phyloP scores from a whole-genome alignment of 2,797 vertebrate genomes.

The Kryptolebias ocellatus region DNA sequence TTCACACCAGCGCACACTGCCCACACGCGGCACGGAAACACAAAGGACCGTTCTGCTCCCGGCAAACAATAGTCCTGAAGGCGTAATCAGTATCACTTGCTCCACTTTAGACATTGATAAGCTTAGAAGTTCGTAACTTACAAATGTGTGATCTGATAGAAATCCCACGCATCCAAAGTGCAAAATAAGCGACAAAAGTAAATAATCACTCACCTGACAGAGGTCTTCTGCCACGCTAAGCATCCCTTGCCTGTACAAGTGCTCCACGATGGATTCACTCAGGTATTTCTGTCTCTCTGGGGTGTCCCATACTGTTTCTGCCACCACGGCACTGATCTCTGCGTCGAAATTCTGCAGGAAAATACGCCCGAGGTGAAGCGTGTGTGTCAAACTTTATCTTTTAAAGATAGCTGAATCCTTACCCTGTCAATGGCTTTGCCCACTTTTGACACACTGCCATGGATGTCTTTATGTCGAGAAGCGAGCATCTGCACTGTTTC shows the following conservation, averaged over 20 bases:
- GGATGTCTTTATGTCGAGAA: conserved; percentile 91
- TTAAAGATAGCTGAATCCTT: conserved; percentile 32
- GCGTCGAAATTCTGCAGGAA: conserved; percentile 89
- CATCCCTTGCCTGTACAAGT: conserved; percentile 92
- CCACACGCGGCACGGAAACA: background rate
- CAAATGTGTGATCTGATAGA: background rate
- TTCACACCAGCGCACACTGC: background rate
- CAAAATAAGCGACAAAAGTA: background rate
- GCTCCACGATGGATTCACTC: conserved; percentile 90
- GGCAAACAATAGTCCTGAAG: background rate
- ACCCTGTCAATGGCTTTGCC: conserved; percentile 93
- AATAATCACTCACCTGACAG: conserved; percentile 82
- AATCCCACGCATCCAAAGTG: background rate
- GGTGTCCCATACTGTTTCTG: conserved; percentile 89
- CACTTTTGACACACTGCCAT: conserved; percentile 92
- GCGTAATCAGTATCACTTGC: background rate
- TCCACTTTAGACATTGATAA: background rate
- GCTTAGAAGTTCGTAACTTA: background rate
- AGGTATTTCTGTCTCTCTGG: conserved; percentile 89
- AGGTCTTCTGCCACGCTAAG: conserved; percentile 91
- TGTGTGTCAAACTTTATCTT: background rate
- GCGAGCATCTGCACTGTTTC: conserved; percentile 92
- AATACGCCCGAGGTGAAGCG: background rate
- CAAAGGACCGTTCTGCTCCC: background rate
- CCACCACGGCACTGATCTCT: conserved; percentile 90